Evolutionary conservation across 2,888 invertebrate genomes (phyloP).

Genomic region (Oscheius sp.): DNA sequence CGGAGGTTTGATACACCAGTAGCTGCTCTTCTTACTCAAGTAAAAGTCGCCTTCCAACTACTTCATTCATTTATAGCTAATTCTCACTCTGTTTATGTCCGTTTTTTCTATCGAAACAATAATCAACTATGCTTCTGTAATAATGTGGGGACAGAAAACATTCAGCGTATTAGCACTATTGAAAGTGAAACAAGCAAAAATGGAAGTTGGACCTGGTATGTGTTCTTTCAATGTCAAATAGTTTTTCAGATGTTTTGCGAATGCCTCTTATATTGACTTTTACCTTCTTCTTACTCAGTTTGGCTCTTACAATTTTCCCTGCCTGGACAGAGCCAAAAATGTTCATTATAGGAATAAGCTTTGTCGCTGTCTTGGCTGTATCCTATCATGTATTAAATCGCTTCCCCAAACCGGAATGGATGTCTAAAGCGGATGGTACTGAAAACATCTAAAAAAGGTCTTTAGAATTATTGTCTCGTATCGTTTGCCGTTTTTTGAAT

Average conservation of each 20-base stretch:
- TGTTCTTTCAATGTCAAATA: background rate
- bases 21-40: constrained; percentile 24
- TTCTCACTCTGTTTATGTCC: constrained; percentile 27
- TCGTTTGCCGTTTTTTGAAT: too few species aligned
- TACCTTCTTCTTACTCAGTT: background rate
- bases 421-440: background rate
- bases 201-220: constrained; percentile 39
- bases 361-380: background rate
- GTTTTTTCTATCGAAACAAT: constrained; percentile 46
- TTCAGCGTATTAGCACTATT: constrained; percentile 51
- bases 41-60: background rate
- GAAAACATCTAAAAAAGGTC: background rate
- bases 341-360: constrained; percentile 1
- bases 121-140: constrained; percentile 56
- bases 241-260: background rate
- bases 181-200: constrained; percentile 47
- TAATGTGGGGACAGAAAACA: constrained; percentile 48
- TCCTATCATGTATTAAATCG: background rate
- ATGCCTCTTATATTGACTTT: background rate
- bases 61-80: background rate
- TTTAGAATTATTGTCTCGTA: too few species aligned
- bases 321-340: background rate
- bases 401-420: background rate
- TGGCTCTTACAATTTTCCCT: background rate
- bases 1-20: constrained; percentile 6